Evolutionary conservation across 2,797 vertebrate genomes (phyloP), one percentile per base, ranked within the genome.

Genomic region (Sebastes steindachneri): DNA sequence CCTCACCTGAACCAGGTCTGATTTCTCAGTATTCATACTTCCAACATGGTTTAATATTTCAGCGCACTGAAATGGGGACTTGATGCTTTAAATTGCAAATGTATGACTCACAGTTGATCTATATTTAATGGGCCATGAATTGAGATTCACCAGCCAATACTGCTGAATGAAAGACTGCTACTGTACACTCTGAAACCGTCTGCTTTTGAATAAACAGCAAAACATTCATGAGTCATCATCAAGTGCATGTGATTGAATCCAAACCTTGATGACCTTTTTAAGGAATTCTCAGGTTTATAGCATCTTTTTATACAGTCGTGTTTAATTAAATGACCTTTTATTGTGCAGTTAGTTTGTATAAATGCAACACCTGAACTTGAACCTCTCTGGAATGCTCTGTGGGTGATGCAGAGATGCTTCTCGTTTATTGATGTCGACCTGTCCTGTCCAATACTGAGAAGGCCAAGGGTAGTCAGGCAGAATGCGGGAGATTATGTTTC

Each of bases 401-500:
- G 25, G 73, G n/a, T 14, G 69, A 9, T 53, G 60, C 21, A 17
- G 57, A 86, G 60, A 63, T 73, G 3, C 37, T 21, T 58, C 57
- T 64, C 64, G 68, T 90, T 77, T 88, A 81, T 88, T 85, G 82
- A 91, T 79, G 78, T 68, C 89, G 84, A 87, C 84, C 83, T 62
- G 75, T 48, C 80, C 73, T 79, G 78, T 86, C 83, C 48, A 11
- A 66, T 79, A 67, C n/a, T 66, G 76, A 89, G 77, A 78, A 83
- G 86, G 79, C 81, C 88, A 85, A 85, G 82, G 80, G 75, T 73
- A 91, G 75, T 73, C 77, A 31, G 57, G 80, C 82, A 83, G 92
- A 91, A 93, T 91, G 84, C 73, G 14, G 85, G 60, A 84, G 68
- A 92, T 95, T 91, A 89, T 93, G 91, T 92, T 92, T 92, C 91